Percentiles rank a stretch among this genome's conserved stretches.
phyloP scores from a whole-genome alignment of 2,888 invertebrate genomes.

The Conchocele bisecta region DNA sequence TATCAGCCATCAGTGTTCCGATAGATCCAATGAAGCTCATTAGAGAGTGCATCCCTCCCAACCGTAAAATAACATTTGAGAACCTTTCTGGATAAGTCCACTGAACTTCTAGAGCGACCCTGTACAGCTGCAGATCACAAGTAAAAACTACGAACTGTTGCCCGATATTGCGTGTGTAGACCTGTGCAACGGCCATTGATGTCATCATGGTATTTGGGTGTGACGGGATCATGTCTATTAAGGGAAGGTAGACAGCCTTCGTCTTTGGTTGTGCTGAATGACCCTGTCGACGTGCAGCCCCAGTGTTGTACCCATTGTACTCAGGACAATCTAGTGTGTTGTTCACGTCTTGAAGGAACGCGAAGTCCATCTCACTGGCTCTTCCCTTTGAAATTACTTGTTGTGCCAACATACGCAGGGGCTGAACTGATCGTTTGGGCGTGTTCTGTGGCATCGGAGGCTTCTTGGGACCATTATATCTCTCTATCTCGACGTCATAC shows the following conservation, averaged over 20 bases:
- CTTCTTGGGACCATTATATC: slow-evolving; percentile 19
- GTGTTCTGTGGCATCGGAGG: slow-evolving; percentile 18
- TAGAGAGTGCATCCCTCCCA: slow-evolving; percentile 66
- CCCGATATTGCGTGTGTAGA: slow-evolving; percentile 13
- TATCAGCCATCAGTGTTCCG: slow-evolving; percentile 55
- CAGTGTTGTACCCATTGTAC: slow-evolving; percentile 26
- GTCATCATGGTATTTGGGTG: slow-evolving; percentile 54
- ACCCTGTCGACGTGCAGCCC: slow-evolving; percentile 25
- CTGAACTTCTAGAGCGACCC: slow-evolving; percentile 41
- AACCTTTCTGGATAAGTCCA: slow-evolving; percentile 58
- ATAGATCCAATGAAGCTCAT: slow-evolving; percentile 64
- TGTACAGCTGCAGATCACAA: slow-evolving; percentile 57
- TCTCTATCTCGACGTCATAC: slow-evolving; percentile 6
- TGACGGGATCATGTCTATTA: slow-evolving; percentile 50
- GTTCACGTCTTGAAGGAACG: slow-evolving; percentile 30
- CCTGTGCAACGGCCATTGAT: slow-evolving; percentile 25
- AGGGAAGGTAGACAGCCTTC: slow-evolving; percentile 46
- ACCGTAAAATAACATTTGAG: slow-evolving; percentile 35
- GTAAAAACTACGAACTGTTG: slow-evolving; percentile 39
- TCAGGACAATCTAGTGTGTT: slow-evolving; percentile 6
- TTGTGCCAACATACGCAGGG: slow-evolving; percentile 4
- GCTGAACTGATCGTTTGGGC: not conserved
- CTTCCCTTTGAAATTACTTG: not conserved
- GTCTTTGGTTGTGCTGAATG: slow-evolving; percentile 28
- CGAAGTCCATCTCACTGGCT: slow-evolving; percentile 10